Percentiles rank a stretch among this genome's conserved stretches.
phyloP scores from a whole-genome alignment of 2,113 vertebrate species.

The Microcebus lehilahytsara region DNA sequence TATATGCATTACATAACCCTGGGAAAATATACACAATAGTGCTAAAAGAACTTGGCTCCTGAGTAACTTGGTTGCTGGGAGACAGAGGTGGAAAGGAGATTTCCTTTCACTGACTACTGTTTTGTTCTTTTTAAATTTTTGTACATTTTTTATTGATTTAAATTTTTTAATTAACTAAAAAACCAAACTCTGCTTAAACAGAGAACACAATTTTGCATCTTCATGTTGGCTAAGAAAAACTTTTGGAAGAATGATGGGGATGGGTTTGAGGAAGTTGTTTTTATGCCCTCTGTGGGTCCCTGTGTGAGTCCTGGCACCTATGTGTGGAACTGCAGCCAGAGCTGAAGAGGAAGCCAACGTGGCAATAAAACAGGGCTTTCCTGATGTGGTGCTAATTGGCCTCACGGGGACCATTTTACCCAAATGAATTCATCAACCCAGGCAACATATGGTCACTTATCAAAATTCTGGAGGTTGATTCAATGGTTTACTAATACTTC shows the following conservation, averaged over 20 bases:
- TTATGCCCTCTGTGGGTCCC: background rate
- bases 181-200: background rate
- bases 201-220: background rate
- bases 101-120: background rate
- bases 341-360: background rate
- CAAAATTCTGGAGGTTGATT: constrained; percentile 48
- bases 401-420: background rate
- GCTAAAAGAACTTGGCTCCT: background rate
- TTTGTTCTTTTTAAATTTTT: constrained; percentile 18
- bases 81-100: background rate
- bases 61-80: background rate
- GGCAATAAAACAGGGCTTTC: background rate
- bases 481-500: constrained; percentile 35
- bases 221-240: background rate
- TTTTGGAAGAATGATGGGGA: background rate
- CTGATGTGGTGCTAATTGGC: constrained; percentile 31
- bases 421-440: constrained; percentile 37
- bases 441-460: constrained; percentile 58
- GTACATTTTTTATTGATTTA: background rate
- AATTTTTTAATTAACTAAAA: background rate
- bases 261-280: background rate
- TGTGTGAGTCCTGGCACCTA: background rate
- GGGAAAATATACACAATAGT: background rate
- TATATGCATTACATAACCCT: background rate
- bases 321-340: background rate